Conservation (phyloP, 2,113 vertebrate species). For the Vulpes vulpes region DNA sequence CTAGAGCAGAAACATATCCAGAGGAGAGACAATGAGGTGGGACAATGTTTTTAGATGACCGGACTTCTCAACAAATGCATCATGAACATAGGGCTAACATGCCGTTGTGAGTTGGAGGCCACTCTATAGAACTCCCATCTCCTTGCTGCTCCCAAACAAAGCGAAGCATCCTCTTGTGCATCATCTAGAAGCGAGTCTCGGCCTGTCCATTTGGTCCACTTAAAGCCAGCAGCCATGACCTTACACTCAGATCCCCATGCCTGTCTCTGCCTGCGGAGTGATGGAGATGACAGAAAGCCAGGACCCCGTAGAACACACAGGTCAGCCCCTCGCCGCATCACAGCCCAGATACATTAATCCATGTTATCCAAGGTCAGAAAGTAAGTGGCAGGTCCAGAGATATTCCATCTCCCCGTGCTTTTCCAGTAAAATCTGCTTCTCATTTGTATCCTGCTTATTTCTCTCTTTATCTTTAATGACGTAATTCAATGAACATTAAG, state of each 20-base stretch:
- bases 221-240: background rate
- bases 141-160: background rate
- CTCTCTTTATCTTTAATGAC: background rate
- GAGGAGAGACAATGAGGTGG: no score
- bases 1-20: background rate
- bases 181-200: background rate
- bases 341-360: background rate
- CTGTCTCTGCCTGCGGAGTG: background rate
- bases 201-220: no score
- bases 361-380: background rate
- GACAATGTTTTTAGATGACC: background rate
- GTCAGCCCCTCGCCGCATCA: rapidly evolving
- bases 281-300: background rate
- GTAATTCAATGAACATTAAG: background rate
- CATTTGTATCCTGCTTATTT: background rate
- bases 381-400: background rate
- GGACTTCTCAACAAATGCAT: background rate
- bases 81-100: no score
- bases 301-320: background rate
- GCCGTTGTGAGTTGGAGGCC: background rate
- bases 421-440: background rate
- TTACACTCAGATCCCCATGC: no score
- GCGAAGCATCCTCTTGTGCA: background rate
- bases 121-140: rapidly evolving
- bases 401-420: background rate